Percentiles rank a stretch among this genome's conserved stretches.
phyloP scores from a whole-genome alignment of 1,140 invertebrate species.

The Steinernema feltiae region DNA sequence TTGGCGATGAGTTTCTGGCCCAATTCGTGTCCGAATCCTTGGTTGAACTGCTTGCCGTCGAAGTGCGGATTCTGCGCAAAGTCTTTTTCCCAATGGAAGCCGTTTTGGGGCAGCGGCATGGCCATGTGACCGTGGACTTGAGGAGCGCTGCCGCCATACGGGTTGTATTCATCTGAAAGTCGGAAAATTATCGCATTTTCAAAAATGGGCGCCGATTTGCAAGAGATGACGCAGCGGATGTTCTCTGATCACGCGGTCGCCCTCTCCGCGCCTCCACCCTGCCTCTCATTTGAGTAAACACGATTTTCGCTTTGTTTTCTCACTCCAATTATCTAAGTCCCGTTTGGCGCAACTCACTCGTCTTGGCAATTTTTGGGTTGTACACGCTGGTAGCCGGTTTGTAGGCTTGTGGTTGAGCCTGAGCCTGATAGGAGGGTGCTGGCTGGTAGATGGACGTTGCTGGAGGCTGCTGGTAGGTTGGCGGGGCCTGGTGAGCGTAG shows the following conservation, averaged over 20 bases:
- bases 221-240: too few species aligned
- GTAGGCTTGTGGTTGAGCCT: neutral
- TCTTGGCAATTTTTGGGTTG: neutral
- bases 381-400: neutral
- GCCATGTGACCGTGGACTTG: too few species aligned
- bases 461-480: neutral
- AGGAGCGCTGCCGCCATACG: neutral
- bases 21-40: neutral
- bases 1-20: neutral
- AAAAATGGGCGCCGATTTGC: too few species aligned
- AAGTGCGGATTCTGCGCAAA: neutral
- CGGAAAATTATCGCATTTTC: neutral
- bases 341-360: too few species aligned
- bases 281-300: too few species aligned
- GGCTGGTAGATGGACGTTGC: neutral
- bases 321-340: too few species aligned
- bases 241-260: too few species aligned
- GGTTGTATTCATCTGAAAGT: neutral
- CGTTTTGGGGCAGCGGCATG: too few species aligned
- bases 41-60: neutral
- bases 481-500: neutral
- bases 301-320: too few species aligned
- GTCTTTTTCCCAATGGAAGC: neutral
- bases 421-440: neutral
- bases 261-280: too few species aligned